Conservation (phyloP, 2,113 vertebrate species). For the Gadus macrocephalus region DNA sequence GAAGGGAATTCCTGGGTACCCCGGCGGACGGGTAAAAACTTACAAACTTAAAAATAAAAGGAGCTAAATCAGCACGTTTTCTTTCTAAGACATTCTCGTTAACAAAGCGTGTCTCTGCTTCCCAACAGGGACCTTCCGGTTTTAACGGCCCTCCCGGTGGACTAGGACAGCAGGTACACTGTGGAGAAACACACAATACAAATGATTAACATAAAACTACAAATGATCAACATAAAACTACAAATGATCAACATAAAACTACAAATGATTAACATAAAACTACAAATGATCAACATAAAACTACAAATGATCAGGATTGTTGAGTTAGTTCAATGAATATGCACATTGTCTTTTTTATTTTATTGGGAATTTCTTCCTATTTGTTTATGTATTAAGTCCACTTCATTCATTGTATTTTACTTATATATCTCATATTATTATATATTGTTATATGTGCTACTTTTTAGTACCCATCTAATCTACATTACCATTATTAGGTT, state of each 20-base stretch:
- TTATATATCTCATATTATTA: background rate
- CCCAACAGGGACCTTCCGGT: slow-evolving; percentile 79
- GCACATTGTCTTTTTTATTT: no score
- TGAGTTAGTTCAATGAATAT: no score
- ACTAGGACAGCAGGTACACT: slow-evolving; percentile 75
- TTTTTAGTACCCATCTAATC: background rate
- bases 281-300: background rate
- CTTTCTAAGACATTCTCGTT: no score
- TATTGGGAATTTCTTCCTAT: no score
- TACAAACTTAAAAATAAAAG: no score
- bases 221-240: background rate
- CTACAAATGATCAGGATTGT: background rate
- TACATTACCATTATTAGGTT: background rate
- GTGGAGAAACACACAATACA: background rate
- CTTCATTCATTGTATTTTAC: background rate
- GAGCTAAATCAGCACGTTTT: no score
- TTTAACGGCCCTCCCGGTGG: slow-evolving; percentile 75
- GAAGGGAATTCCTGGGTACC: slow-evolving; percentile 87
- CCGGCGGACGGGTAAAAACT: slow-evolving; percentile 81
- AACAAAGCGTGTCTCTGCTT: background rate
- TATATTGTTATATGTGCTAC: background rate
- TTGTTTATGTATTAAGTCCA: no score
- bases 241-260: background rate
- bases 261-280: background rate
- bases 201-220: background rate